A percentile compares a stretch with the other conserved stretches of the same genome.
Evolutionary conservation across 2,113 vertebrate genomes (phyloP).

Genomic region (Falcunculus frontatus): DNA sequence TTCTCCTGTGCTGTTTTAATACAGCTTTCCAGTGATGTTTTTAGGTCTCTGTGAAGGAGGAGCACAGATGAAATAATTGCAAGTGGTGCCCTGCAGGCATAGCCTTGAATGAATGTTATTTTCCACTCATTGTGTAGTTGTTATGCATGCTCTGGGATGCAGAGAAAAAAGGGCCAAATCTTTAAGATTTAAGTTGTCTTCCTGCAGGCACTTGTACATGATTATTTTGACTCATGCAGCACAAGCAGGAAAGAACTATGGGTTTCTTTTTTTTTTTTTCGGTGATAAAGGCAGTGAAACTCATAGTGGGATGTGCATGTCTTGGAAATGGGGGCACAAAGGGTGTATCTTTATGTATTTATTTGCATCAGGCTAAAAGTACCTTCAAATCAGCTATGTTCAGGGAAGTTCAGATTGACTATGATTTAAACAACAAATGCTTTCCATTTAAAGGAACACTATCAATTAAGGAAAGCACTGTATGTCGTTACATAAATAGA

Average conservation of each 20-base stretch:
- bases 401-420: neutral
- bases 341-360: neutral
- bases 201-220: neutral
- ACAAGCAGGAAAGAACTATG: neutral
- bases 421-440: neutral
- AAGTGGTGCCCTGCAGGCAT: neutral
- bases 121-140: neutral
- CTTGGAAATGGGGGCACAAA: accelerated
- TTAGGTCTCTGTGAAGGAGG: neutral
- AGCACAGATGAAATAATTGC: neutral
- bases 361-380: neutral
- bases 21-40: neutral
- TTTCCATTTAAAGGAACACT: neutral
- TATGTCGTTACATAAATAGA: neutral
- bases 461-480: neutral
- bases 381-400: neutral
- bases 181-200: neutral
- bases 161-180: neutral
- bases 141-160: neutral
- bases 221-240: neutral
- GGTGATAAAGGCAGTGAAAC: neutral
- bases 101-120: neutral
- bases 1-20: neutral
- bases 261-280: neutral
- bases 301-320: neutral